Conservation (phyloP, 2,888 invertebrate genomes). For the Eucera pruinosa region DNA sequence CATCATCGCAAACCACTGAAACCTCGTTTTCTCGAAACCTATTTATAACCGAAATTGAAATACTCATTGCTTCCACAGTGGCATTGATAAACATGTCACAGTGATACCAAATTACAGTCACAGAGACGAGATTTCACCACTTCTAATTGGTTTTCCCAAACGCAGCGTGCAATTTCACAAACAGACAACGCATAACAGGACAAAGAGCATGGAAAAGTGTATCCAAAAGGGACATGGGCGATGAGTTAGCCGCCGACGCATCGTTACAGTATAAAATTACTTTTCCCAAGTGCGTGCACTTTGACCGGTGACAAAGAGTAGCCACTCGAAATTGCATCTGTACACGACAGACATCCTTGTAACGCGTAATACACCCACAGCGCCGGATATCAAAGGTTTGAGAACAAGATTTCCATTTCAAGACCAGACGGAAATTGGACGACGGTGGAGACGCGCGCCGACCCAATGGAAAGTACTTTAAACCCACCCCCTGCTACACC, state of each 20-base stretch:
- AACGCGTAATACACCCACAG: slow-evolving; percentile 12
- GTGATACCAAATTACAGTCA: not conserved
- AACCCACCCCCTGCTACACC: slow-evolving; percentile 15
- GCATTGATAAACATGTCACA: not conserved
- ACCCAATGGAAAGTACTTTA: slow-evolving; percentile 52
- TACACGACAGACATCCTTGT: slow-evolving; percentile 27
- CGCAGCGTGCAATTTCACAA: not conserved
- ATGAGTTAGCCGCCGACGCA: not conserved
- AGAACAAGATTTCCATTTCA: slow-evolving; percentile 65
- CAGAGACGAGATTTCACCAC: not conserved
- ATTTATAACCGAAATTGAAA: not conserved
- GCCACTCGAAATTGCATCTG: slow-evolving; percentile 37
- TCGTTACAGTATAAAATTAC: slow-evolving; percentile 25
- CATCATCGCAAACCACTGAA: not conserved
- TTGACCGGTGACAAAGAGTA: slow-evolving; percentile 18
- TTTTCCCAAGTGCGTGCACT: not conserved
- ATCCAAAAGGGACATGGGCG: not conserved
- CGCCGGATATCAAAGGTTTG: slow-evolving; percentile 62
- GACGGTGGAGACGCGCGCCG: slow-evolving; percentile 43
- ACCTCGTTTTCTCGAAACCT: not conserved
- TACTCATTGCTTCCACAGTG: not conserved
- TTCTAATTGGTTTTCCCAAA: not conserved
- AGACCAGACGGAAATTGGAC: slow-evolving; percentile 65
- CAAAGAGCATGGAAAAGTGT: too few species aligned
- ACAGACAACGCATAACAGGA: not conserved